A percentile compares a stretch with the other conserved stretches of the same genome.
phyloP scores from a whole-genome alignment of 2,888 invertebrate genomes.

The Limenitis camilla region DNA sequence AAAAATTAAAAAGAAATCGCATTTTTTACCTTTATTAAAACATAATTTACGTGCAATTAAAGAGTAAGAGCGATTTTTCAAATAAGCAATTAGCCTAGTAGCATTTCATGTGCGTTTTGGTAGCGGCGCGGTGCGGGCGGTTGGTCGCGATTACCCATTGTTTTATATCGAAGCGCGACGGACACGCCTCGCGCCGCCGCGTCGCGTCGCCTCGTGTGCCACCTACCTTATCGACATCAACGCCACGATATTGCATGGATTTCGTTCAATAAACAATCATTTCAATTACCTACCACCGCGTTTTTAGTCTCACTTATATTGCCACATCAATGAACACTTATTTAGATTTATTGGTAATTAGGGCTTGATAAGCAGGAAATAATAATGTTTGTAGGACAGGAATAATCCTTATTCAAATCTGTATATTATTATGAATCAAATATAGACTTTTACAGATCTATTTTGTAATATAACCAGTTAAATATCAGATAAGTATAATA shows the following conservation, averaged over 20 bases:
- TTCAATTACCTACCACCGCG: constrained; percentile 56
- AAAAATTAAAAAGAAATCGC: too few species aligned
- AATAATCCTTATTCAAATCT: too few species aligned
- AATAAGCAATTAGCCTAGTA: constrained; percentile 12
- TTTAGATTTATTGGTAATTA: neutral
- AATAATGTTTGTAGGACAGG: neutral
- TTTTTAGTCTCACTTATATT: constrained; percentile 4
- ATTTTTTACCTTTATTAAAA: constrained; percentile 2
- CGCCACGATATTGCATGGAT: constrained; percentile 57
- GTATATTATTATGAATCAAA: neutral
- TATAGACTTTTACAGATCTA: too few species aligned
- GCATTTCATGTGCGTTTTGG: constrained; percentile 17
- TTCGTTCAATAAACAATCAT: constrained; percentile 59
- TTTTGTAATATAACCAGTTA: too few species aligned
- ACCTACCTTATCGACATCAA: constrained; percentile 32
- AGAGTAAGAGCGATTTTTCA: constrained; percentile 12
- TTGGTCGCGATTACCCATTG: constrained; percentile 57
- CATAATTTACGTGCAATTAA: constrained; percentile 13
- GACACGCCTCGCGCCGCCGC: constrained; percentile 63
- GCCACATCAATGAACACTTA: neutral
- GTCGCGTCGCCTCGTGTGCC: constrained; percentile 43
- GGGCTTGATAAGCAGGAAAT: neutral
- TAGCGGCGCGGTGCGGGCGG: constrained; percentile 15
- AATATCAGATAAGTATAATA: too few species aligned
- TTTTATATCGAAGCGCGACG: constrained; percentile 58